Conservation (phyloP, 2,888 invertebrate genomes). For the Lottia scabra region DNA sequence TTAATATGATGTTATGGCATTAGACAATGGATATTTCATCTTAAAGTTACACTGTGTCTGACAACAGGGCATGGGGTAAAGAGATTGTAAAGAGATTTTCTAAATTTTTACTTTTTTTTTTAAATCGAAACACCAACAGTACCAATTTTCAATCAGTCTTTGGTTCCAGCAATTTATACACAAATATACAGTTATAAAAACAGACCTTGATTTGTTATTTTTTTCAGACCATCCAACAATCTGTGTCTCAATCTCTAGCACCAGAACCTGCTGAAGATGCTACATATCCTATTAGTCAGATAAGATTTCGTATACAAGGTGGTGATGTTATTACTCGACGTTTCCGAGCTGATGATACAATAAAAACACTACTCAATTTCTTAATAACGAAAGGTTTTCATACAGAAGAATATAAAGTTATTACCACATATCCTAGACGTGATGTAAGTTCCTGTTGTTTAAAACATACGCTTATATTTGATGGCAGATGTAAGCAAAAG, state of each 20-base stretch:
- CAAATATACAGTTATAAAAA: too few species aligned
- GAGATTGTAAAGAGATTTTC: too few species aligned
- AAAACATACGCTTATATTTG: too few species aligned
- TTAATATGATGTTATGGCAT: too few species aligned
- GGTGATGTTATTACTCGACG: conserved; percentile 82
- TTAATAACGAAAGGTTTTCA: conserved; percentile 90
- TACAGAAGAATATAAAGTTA: conserved; percentile 87
- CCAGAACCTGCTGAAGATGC: conserved; percentile 67
- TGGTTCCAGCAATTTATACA: too few species aligned
- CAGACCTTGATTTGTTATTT: too few species aligned
- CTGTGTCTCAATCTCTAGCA: conserved; percentile 67
- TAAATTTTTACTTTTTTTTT: too few species aligned
- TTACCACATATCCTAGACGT: conserved; percentile 93
- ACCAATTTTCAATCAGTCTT: too few species aligned
- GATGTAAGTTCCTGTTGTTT: conserved; percentile 79
- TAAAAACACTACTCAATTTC: conserved; percentile 85
- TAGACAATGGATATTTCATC: too few species aligned
- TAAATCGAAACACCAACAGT: too few species aligned
- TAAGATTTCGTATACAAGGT: conserved; percentile 86
- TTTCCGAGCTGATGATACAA: conserved; percentile 75
- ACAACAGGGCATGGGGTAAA: too few species aligned
- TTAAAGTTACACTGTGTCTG: too few species aligned
- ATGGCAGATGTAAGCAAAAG: not conserved
- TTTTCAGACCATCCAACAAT: conserved; percentile 66
- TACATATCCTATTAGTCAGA: conserved; percentile 53